A percentile compares a stretch with the other conserved stretches of the same genome.
These are phyloP conservation scores for Psilopogon haemacephalus DNA, from an alignment of 2,113 vertebrate genomes.

Conservation along the genomic window DNA sequence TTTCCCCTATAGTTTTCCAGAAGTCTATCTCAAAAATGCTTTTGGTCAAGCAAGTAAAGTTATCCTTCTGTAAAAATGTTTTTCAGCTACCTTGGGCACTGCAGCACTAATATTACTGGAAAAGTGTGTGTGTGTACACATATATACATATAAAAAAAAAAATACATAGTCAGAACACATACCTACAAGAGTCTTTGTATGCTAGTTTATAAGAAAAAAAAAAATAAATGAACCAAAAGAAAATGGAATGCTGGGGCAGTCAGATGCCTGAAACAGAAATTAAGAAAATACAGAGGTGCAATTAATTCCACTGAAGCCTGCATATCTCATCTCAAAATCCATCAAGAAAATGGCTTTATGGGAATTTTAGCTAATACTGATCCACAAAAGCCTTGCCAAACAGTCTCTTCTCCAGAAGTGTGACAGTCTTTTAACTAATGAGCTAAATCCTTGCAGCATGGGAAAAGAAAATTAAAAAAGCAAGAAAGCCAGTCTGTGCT, in stretches of 20 bases:
- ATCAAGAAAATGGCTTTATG: slow-evolving; percentile 7
- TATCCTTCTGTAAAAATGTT: background rate
- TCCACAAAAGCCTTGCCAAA: background rate
- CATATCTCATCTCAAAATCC: background rate
- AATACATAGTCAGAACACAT: background rate
- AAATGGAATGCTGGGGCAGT: background rate
- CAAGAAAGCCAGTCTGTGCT: background rate
- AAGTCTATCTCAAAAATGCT: too few species aligned
- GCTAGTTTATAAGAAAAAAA: background rate
- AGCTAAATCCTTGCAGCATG: background rate
- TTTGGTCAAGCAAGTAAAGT: too few species aligned
- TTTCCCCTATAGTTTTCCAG: background rate
- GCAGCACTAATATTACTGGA: background rate
- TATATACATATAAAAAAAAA: background rate
- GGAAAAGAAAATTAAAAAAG: slow-evolving; percentile 9
- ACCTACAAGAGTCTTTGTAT: background rate
- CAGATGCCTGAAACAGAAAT: background rate
- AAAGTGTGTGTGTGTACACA: too few species aligned
- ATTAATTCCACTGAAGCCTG: slow-evolving; percentile 7
- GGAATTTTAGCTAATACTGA: slow-evolving; percentile 22
- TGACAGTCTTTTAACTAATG: slow-evolving; percentile 10
- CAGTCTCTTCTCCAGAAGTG: background rate
- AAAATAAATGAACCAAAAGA: background rate
- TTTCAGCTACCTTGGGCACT: background rate
- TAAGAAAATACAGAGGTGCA: background rate